Evolutionary conservation across 2,888 invertebrate genomes (phyloP).

Genomic region (Cyrtodaria siliqua): DNA sequence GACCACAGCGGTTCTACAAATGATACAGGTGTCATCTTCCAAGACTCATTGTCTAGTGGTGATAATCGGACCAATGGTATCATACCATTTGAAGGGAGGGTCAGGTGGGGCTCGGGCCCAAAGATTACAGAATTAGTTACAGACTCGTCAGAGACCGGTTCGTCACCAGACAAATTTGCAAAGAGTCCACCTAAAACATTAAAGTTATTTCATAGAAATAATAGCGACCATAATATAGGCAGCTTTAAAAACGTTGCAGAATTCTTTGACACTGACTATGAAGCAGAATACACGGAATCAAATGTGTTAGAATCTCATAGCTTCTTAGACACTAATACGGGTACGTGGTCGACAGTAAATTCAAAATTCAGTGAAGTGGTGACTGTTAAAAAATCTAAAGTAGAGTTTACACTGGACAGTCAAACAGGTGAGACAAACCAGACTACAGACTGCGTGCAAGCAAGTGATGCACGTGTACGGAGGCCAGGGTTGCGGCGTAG

Average conservation of each 20-base stretch:
- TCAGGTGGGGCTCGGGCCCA: conserved; percentile 15
- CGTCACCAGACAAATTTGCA: conserved; percentile 19
- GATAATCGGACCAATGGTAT: conserved; percentile 10
- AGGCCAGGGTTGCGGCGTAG: conserved; percentile 57
- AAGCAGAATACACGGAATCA: too few relatives aligned
- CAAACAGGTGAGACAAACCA: background rate
- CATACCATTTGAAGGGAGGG: background rate
- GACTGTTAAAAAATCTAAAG: background rate
- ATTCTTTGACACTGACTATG: too few relatives aligned
- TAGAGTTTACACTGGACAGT: conserved; percentile 18
- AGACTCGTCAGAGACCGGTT: too few relatives aligned
- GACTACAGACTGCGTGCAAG: background rate
- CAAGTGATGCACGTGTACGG: conserved; percentile 6
- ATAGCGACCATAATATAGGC: conserved; percentile 10
- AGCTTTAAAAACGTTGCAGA: too few relatives aligned
- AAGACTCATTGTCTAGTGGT: conserved; percentile 23
- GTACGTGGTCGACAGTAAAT: too few relatives aligned
- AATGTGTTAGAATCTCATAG: too few relatives aligned
- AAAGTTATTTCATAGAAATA: conserved; percentile 5
- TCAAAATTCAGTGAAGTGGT: too few relatives aligned
- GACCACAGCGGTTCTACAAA: conserved; percentile 1
- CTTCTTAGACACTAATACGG: too few relatives aligned
- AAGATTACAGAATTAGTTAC: conserved; percentile 29
- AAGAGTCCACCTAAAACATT: conserved; percentile 1
- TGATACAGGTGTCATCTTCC: conserved; percentile 32